These are phyloP conservation scores for Mesochorus sp. DNA, from an alignment of 2,888 invertebrate genomes.

Conservation along the genomic window DNA sequence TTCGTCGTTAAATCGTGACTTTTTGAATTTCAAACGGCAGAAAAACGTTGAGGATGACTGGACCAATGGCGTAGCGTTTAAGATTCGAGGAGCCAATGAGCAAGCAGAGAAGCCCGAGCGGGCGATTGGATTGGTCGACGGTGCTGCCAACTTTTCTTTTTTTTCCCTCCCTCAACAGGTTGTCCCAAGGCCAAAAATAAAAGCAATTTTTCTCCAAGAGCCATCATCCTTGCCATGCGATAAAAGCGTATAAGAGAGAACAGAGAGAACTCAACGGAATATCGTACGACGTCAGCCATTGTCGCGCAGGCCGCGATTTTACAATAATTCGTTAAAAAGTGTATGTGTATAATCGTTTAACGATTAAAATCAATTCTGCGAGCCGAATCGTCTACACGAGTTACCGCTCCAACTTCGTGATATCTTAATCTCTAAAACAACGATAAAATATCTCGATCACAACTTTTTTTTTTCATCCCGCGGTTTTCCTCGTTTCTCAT, in stretches of 20 bases:
- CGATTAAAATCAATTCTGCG: not conserved
- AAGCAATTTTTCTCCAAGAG: constrained; percentile 20
- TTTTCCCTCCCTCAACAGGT: constrained; percentile 47
- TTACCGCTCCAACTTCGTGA: too few relatives aligned
- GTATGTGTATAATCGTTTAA: not conserved
- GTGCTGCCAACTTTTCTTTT: constrained; percentile 13
- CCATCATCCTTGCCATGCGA: not conserved
- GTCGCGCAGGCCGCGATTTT: constrained; percentile 60
- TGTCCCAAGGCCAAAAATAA: constrained; percentile 56
- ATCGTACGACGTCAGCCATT: constrained; percentile 36
- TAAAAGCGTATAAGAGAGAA: not conserved
- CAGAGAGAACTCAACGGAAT: not conserved
- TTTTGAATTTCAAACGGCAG: not conserved
- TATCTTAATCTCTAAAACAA: too few relatives aligned
- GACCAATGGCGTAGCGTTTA: constrained; percentile 15
- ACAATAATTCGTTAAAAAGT: not conserved
- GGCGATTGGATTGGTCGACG: constrained; percentile 25
- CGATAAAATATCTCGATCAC: too few relatives aligned
- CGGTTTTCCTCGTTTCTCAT: constrained; percentile 10
- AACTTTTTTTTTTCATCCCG: too few relatives aligned
- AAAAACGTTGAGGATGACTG: constrained; percentile 4
- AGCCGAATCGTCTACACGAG: not conserved
- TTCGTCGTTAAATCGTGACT: not conserved
- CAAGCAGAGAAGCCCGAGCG: not conserved
- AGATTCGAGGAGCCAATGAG: constrained; percentile 15